Evolutionary conservation across 2,797 vertebrate species (phyloP), one percentile per base, ranked within the genome.

Genomic region (Geotrypetes seraphini): DNA sequence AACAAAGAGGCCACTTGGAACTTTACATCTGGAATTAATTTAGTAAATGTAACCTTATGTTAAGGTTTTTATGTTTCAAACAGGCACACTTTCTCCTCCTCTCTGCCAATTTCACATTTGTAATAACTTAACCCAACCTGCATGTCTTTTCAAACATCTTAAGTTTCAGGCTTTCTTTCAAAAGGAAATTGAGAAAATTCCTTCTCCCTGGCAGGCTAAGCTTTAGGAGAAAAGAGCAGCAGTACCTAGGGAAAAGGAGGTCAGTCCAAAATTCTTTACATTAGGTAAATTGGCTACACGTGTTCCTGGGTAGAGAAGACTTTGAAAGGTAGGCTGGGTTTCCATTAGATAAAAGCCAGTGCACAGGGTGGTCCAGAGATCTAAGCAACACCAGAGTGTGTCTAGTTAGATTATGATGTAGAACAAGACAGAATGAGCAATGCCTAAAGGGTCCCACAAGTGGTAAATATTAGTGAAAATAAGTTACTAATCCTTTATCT

Each of bases 161-260:
- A 38, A 50, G 53, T 12, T 57, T 29, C 36, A 39, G n/a, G n/a
- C 36, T 43, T 53, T 47, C 51, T 33, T 50, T 33, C 31, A 18
- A 53, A 44, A 63, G 56, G 69, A 69, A 74, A 63, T 60, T 53
- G 48, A 47, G 55, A 43, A 67, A 71, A 69, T 63, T 65, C 59
- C 46, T 66, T 67, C 54, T 66, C 39, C 55, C 66, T 59, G 53
- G 43, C 25, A 31, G 47, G 63, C 58, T 21, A 30, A 2, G 35
- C 28, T 50, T 57, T 66, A 64, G 41, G 19, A 54, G 53, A 31
- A 56, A 48, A n/a, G 31, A 57, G 31, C 14, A 10, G 2, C 30
- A 2, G 47, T 30, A 7, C 12, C 31, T 34, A 36, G 45, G 57
- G 49, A 26, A 16, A 33, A 38, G 23, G 22, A n/a, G 38, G 36